A percentile compares a stretch with the other conserved stretches of the same genome.
Evolutionary conservation across 2,797 vertebrate species (phyloP).

Genomic region (Channa striata): DNA sequence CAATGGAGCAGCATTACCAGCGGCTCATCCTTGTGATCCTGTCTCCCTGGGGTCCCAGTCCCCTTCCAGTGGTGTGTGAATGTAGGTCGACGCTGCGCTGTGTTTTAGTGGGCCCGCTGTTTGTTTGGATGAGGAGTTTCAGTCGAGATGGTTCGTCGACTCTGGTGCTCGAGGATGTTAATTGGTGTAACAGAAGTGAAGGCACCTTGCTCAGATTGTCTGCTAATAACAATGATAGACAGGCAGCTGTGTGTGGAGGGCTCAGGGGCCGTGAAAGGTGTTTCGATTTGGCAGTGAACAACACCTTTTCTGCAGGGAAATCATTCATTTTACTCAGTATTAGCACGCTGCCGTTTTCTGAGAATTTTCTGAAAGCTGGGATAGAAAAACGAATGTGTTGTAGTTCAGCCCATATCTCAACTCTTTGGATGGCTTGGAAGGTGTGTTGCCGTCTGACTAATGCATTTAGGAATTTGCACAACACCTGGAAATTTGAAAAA

Average conservation of each 20-base stretch:
- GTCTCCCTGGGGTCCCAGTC: conserved; percentile 63
- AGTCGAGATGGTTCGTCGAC: conserved; percentile 36
- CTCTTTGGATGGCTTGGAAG: background rate
- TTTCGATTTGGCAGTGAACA: conserved; percentile 57
- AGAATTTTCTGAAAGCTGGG: conserved; percentile 49
- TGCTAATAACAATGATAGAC: conserved; percentile 29
- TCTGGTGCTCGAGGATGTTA: conserved; percentile 30
- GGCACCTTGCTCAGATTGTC: conserved; percentile 24
- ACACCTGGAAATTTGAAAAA: background rate
- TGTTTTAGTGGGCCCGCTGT: conserved; percentile 57
- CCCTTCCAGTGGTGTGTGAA: conserved; percentile 67
- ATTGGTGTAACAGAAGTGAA: conserved; percentile 32
- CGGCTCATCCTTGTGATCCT: conserved; percentile 83
- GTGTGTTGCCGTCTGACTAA: background rate
- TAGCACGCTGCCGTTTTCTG: conserved; percentile 36
- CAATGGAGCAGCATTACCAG: conserved; percentile 77
- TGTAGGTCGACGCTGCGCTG: conserved; percentile 77
- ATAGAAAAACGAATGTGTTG: conserved; percentile 32
- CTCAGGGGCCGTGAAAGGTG: background rate
- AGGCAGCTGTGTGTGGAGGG: background rate
- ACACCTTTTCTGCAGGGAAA: conserved; percentile 36
- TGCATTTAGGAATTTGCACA: background rate
- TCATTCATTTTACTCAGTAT: conserved; percentile 57
- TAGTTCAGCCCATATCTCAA: conserved; percentile 45
- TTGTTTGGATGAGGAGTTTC: conserved; percentile 59